A percentile compares a stretch with the other conserved stretches of the same genome.
phyloP scores from a whole-genome alignment of 2,888 invertebrate genomes.

The Dryomyza anilis region DNA sequence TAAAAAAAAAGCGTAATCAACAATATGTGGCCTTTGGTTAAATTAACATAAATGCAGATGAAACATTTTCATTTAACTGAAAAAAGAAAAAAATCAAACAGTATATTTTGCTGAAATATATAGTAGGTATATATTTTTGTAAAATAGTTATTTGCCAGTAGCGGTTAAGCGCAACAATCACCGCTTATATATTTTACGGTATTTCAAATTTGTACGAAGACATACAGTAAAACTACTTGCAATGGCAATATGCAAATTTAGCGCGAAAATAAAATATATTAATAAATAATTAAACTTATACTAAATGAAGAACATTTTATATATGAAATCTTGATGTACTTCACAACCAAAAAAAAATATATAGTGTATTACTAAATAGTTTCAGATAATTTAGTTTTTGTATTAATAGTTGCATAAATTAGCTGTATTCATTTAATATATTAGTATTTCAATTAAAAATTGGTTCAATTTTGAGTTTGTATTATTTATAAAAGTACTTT shows the following conservation, averaged over 20 bases:
- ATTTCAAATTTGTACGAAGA: conserved; percentile 12
- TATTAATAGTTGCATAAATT: no score
- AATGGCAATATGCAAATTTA: not conserved
- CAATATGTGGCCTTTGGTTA: conserved; percentile 40
- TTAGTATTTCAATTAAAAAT: not conserved
- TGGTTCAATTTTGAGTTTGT: not conserved
- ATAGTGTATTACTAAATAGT: not conserved
- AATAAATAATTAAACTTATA: no score
- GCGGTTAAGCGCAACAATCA: not conserved
- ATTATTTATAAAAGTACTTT: not conserved
- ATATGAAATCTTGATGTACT: conserved; percentile 26
- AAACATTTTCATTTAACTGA: not conserved
- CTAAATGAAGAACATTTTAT: conserved; percentile 13
- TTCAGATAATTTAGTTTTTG: not conserved
- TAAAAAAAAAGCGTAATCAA: no score
- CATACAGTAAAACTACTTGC: not conserved
- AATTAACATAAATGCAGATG: conserved; percentile 20
- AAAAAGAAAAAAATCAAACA: not conserved
- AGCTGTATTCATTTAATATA: no score
- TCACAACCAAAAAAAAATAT: not conserved
- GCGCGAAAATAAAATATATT: not conserved
- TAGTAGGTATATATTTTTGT: not conserved
- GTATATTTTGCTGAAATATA: not conserved
- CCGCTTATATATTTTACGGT: conserved; percentile 1
- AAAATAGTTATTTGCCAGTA: not conserved